A percentile compares a stretch with the other conserved stretches of the same genome.
Evolutionary conservation across 1,140 invertebrate genomes (phyloP).

Genomic region (Diplogasteroides magnus): DNA sequence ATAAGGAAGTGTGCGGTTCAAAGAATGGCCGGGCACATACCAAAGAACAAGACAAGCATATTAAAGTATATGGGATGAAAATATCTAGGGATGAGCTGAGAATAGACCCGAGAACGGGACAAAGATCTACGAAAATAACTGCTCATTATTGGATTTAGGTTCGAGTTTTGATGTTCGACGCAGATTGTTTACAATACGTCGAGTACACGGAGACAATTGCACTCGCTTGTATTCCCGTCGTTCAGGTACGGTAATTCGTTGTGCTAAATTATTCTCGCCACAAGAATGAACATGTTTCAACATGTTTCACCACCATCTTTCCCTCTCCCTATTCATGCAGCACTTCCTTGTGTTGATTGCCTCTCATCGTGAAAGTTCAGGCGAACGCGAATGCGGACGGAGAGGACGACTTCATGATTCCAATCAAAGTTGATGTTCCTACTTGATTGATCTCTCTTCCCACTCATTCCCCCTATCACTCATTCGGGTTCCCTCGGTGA

Average conservation of each 20-base stretch:
- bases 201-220: slow-evolving; percentile 52
- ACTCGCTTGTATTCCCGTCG: slow-evolving; percentile 49
- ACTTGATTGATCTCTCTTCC: slow-evolving; percentile 21
- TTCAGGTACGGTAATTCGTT: no score
- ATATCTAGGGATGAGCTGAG: no score
- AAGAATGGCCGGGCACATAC: not conserved
- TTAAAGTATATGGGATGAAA: slow-evolving; percentile 3
- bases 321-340: not conserved
- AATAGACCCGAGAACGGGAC: no score
- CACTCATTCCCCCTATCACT: slow-evolving; percentile 3
- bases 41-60: not conserved
- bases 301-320: slow-evolving; percentile 3
- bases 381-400: slow-evolving; percentile 52
- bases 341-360: slow-evolving; percentile 1
- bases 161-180: slow-evolving; percentile 52
- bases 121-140: not conserved
- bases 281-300: no score
- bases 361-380: slow-evolving; percentile 39
- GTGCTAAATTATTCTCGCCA: no score
- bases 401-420: slow-evolving; percentile 46
- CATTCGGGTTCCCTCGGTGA: not conserved
- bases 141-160: slow-evolving; percentile 27
- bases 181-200: slow-evolving; percentile 43
- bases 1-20: not conserved
- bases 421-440: slow-evolving; percentile 43